These are phyloP conservation scores for Fratercula arctica DNA, from an alignment of 2,797 vertebrate genomes.

Conservation along the genomic window DNA sequence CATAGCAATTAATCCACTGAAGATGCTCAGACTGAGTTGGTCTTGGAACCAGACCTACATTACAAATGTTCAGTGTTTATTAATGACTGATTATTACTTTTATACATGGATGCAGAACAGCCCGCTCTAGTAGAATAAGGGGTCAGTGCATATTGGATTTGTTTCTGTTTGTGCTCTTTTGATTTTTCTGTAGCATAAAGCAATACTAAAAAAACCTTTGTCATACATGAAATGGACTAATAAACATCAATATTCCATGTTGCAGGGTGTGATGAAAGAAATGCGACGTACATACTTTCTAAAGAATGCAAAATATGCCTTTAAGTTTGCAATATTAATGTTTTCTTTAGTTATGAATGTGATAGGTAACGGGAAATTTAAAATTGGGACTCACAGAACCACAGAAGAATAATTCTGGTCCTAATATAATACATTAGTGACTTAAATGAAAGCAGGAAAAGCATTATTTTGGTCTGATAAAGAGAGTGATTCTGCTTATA, in stretches of 20 bases:
- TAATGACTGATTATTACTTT: not conserved
- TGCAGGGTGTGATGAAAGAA: not conserved
- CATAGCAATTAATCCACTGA: conserved; percentile 17
- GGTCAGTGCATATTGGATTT: not conserved
- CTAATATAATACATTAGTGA: not conserved
- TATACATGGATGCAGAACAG: not conserved
- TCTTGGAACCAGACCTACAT: conserved; percentile 28
- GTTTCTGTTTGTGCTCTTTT: not conserved
- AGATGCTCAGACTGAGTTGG: conserved; percentile 16
- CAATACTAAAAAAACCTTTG: not conserved
- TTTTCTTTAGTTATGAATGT: not conserved
- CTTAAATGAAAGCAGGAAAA: not conserved
- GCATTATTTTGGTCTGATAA: not conserved
- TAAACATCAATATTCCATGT: not conserved
- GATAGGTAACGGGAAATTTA: not conserved
- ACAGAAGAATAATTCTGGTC: not conserved
- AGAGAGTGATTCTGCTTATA: not conserved
- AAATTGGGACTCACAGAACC: not conserved
- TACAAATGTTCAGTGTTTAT: not conserved
- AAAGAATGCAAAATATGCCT: not conserved
- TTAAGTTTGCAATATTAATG: not conserved
- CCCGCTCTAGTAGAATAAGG: not conserved
- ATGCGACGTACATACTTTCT: rapidly evolving
- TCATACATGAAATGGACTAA: not conserved
- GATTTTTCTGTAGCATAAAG: not conserved